phyloP scores from a whole-genome alignment of 30 jellyfish, hydroid and myxozoan genomes.

The Rhopilema esculentum region DNA sequence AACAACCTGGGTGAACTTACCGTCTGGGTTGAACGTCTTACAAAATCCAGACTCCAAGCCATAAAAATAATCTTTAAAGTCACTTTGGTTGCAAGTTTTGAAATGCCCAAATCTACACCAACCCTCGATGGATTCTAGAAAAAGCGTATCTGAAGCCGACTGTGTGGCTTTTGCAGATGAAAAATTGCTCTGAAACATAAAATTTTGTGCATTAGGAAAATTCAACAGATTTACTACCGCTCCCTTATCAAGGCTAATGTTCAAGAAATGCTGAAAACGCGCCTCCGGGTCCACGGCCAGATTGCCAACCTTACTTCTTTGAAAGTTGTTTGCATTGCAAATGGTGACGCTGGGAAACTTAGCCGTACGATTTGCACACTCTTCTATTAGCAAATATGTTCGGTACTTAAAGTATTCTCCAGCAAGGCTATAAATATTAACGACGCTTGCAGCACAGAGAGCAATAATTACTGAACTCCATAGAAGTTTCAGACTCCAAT shows the following conservation, averaged over 20 bases:
- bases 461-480: not conserved
- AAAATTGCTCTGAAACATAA: not conserved
- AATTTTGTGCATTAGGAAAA: not conserved
- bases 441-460: not conserved
- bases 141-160: conserved; percentile 27
- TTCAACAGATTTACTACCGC: not conserved
- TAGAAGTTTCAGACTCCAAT: not conserved
- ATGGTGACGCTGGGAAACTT: conserved; percentile 29
- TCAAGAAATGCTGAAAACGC: not conserved
- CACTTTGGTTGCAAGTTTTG: conserved; percentile 5
- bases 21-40: conserved; percentile 53
- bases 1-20: conserved; percentile 8
- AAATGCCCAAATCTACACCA: conserved; percentile 34
- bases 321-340: conserved; percentile 30
- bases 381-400: not conserved
- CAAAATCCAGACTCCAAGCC: conserved; percentile 24
- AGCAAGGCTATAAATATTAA: not conserved
- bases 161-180: conserved; percentile 17
- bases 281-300: not conserved
- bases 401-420: not conserved
- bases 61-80: conserved; percentile 21
- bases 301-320: not conserved
- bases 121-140: conserved; percentile 14
- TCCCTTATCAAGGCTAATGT: not conserved
- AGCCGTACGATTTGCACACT: not conserved